Evolutionary conservation across 2,888 invertebrate species (phyloP).

Genomic region (Eupithecia abbreviata): DNA sequence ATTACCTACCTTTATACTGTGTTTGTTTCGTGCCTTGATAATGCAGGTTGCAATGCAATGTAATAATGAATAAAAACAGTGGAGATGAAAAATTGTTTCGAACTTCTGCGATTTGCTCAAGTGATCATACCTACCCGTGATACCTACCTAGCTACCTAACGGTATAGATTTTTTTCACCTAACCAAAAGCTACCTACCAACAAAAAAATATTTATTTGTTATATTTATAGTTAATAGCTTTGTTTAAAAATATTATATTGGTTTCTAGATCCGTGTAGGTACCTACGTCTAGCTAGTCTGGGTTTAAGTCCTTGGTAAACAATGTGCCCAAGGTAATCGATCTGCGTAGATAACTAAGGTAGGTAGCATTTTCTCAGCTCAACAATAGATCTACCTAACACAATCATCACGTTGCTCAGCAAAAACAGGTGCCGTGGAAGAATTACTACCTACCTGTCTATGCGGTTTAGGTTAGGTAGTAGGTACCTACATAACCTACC

Average conservation of each 20-base stretch:
- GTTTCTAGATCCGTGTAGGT: background rate
- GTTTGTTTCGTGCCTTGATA: background rate
- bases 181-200: too few relatives aligned
- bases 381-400: constrained; percentile 5
- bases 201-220: background rate
- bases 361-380: constrained; percentile 8
- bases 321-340: background rate
- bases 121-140: too few relatives aligned
- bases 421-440: background rate
- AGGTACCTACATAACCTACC: too few relatives aligned
- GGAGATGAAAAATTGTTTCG: background rate
- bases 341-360: background rate
- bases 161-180: too few relatives aligned
- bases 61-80: background rate
- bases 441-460: background rate
- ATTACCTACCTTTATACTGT: background rate
- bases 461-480: background rate
- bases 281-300: background rate
- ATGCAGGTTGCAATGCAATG: background rate
- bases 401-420: background rate
- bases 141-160: too few relatives aligned
- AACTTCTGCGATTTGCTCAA: background rate
- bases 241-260: background rate
- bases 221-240: too few relatives aligned
- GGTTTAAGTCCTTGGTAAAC: background rate